Evolutionary conservation across 2,888 invertebrate species (phyloP), one percentile per base, ranked within the genome.

Genomic region (Metacarcinus magister): DNA sequence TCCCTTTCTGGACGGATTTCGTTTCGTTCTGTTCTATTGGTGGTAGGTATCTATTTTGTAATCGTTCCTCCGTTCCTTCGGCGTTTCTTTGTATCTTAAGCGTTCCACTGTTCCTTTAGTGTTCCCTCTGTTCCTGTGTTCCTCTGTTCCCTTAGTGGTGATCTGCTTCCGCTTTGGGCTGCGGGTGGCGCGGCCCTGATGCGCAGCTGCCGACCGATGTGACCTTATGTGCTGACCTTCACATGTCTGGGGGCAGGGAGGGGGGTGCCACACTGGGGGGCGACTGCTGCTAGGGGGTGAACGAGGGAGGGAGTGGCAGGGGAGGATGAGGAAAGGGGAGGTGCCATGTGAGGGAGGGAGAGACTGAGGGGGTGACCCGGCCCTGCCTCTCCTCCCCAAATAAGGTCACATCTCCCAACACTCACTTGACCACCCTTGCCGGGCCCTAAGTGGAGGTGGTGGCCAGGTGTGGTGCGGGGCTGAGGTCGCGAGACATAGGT

Each of bases 211-310:
- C 82, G 82, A 32, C 82, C 82, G 8, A 28, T 8, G 82, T 82
- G 82, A 82, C 82, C 82, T 82, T 82, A 82, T 32, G 82, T 28
- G 82, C 82, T 82, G 82, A 82, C 82, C 82, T 82, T 82, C 82
- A 82, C 82, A 28, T 7, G 10, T 28, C 32, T 28, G 82, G 82
- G 28, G 28, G 3, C 28, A 10, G 82, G 82, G 32, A 32, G 8
- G 32, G 32, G 82, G 32, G 82, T 82, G 82, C 82, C 82, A 82
- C 54, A 32, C 10, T 4, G 82, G 32, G 32, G 28, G 82, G 82
- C 5, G 32, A 13, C 82, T 82, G 82, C 10, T 82, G 82, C 28
- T 82, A 32, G 32, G 82, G 82, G 82, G 32, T 2, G 32, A 13
- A 28, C 2, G 75, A 28, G 75, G 75, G 28, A 32, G 5, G 32